A percentile compares a stretch with the other conserved stretches of the same genome.
Evolutionary conservation across 2,113 vertebrate genomes (phyloP).

Genomic region (Hyaena hyaena): DNA sequence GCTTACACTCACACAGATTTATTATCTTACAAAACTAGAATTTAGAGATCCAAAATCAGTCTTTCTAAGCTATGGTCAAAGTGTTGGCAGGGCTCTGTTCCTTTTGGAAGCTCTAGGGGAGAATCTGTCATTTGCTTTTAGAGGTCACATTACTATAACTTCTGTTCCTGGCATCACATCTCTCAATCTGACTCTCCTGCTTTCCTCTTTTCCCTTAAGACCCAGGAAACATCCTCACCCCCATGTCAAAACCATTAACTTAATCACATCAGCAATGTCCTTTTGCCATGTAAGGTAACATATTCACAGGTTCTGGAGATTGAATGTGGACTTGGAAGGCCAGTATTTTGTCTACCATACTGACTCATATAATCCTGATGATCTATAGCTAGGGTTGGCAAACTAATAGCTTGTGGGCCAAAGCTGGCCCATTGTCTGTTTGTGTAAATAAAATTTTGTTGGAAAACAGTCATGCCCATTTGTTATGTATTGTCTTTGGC

Average conservation of each 20-base stretch:
- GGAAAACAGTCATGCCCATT: not conserved
- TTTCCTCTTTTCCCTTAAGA: not conserved
- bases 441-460: constrained; percentile 12
- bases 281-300: not conserved
- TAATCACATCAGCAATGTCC: not conserved
- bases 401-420: not conserved
- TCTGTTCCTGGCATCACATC: not conserved
- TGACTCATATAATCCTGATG: not conserved
- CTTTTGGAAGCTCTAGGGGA: not conserved
- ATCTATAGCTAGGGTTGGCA: not conserved
- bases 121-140: not conserved
- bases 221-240: too few species aligned
- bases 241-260: not conserved
- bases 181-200: not conserved
- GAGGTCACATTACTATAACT: not conserved
- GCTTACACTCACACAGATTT: not conserved
- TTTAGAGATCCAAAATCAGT: not conserved
- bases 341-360: not conserved
- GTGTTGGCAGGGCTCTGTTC: not conserved
- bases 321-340: not conserved
- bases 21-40: not conserved
- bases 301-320: not conserved
- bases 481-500: not conserved
- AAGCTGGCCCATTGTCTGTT: not conserved
- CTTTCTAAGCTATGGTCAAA: not conserved